Evolutionary conservation across 2,888 invertebrate species (phyloP), one percentile per base, ranked within the genome.

Genomic region (Syrista parreyssii): DNA sequence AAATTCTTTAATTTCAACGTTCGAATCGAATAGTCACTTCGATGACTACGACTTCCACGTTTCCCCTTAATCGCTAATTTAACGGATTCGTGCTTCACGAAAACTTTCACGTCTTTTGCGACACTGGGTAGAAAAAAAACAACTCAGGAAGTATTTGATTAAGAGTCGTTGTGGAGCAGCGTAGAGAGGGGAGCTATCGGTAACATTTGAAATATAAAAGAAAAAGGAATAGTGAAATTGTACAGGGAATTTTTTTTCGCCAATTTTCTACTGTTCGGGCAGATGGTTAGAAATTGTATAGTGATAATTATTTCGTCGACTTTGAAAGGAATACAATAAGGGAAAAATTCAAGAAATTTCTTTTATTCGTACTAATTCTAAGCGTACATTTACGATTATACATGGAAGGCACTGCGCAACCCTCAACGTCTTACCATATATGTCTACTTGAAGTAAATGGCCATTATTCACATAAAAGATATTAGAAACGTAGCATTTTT

Each of bases 401-500:
- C 23, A 55, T 55, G 55, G 9, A 9, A 55, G 23, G 23, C 6
- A 55, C 23, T 55, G 55, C 23, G 23, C 23, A 55, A 55, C 40
- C 23, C 40, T 9, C 40, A 55, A 55, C 23, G 23, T 55, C 55
- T 55, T 55, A 55, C 23, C 23, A 9, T 23, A 23, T 55, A 2
- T 55, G 55, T 55, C 34, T 77, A 34, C 68, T 75, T 33, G 72
- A 75, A 73, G 55, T 31, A 74, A 79, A 78, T 78, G 72, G 72
- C 78, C 76, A 77, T 78, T 79, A 78, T 78, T 79, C 75, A 69
- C 68, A 71, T 55, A 6, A 78, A 35, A 72, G 77, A 78, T 74
- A 79, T 79, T 79, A 74, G 78, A 82, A 84, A 83, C 77, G 77
- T 79, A 80, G 73, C 68, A 80, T 82, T 82, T 81, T 72, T 80